phyloP scores from a whole-genome alignment of 2,797 vertebrate species.

The Brachyrhaphis roseni region DNA sequence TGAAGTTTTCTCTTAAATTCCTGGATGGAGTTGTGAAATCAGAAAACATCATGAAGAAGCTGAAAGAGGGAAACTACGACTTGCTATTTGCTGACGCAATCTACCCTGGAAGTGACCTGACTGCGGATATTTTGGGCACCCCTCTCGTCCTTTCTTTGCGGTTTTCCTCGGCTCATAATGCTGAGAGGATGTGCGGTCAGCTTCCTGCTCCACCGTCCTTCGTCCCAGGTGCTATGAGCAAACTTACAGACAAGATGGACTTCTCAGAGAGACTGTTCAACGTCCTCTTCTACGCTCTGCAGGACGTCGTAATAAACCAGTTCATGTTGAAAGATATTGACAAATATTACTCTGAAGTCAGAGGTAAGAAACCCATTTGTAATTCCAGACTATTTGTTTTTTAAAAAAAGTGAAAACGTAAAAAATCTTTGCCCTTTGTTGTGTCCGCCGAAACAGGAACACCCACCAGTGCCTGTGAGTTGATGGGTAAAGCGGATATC shows the following conservation, averaged over 20 bases:
- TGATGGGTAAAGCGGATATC: constrained; percentile 65
- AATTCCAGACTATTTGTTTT: too few species aligned
- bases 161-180: constrained; percentile 77
- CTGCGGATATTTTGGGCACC: constrained; percentile 80
- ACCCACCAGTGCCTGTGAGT: constrained; percentile 78
- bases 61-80: constrained; percentile 77
- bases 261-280: constrained; percentile 84
- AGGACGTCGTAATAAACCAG: not conserved
- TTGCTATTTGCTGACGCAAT: constrained; percentile 84
- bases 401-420: too few species aligned
- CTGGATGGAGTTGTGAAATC: constrained; percentile 80
- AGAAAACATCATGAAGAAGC: constrained; percentile 72
- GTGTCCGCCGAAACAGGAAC: constrained; percentile 43
- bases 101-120: constrained; percentile 80
- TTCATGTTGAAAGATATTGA: constrained; percentile 67
- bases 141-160: constrained; percentile 82
- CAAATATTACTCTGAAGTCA: constrained; percentile 79
- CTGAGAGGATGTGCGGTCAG: constrained; percentile 86
- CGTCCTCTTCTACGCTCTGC: constrained; percentile 73
- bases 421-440: too few species aligned
- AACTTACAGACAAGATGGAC: constrained; percentile 84
- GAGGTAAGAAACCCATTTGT: constrained; percentile 50
- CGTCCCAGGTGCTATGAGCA: constrained; percentile 78
- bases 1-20: constrained; percentile 49
- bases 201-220: constrained; percentile 84